Percentiles rank a stretch among this genome's conserved stretches.
Evolutionary conservation across 2,888 invertebrate species (phyloP).

Genomic region (Drosophila siamana): DNA sequence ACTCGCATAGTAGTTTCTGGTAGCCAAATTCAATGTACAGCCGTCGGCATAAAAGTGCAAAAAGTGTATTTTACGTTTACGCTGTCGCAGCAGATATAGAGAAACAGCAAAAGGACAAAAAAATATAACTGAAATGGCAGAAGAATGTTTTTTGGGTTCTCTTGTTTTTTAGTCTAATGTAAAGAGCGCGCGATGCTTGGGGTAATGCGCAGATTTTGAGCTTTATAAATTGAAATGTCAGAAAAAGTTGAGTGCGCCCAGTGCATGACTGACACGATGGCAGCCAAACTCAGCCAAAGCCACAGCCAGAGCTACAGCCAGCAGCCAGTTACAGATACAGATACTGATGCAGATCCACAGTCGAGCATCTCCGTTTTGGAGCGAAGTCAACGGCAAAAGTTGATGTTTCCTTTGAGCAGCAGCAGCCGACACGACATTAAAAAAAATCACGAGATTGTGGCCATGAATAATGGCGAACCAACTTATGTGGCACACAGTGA

Average conservation of each 20-base stretch:
- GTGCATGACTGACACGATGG: constrained; percentile 69
- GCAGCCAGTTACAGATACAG: constrained; percentile 13
- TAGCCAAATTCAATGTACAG: constrained; percentile 70
- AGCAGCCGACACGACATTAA: not conserved
- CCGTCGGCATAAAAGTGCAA: constrained; percentile 66
- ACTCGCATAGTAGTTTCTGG: constrained; percentile 17
- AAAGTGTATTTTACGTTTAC: constrained; percentile 71
- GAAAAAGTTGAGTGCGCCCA: constrained; percentile 73
- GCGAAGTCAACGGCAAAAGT: constrained; percentile 59
- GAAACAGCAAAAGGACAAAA: constrained; percentile 17
- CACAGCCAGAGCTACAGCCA: constrained; percentile 39
- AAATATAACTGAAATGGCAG: constrained; percentile 15
- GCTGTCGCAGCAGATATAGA: constrained; percentile 45
- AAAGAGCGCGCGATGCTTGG: constrained; percentile 67
- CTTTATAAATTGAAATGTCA: constrained; percentile 81
- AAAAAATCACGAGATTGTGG: constrained; percentile 40
- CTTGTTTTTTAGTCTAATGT: constrained; percentile 64
- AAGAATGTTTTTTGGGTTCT: constrained; percentile 15
- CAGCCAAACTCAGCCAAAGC: no score
- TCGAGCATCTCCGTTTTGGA: constrained; percentile 10
- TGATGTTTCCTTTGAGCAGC: constrained; percentile 40
- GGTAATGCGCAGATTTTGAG: constrained; percentile 77
- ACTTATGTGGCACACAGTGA: constrained; percentile 8
- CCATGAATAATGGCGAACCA: constrained; percentile 46
- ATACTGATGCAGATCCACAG: constrained; percentile 1